Base-by-base conservation (phyloP, 37 sponge, comb jelly and placozoan species). In the Haliclona indistincta region DNA sequence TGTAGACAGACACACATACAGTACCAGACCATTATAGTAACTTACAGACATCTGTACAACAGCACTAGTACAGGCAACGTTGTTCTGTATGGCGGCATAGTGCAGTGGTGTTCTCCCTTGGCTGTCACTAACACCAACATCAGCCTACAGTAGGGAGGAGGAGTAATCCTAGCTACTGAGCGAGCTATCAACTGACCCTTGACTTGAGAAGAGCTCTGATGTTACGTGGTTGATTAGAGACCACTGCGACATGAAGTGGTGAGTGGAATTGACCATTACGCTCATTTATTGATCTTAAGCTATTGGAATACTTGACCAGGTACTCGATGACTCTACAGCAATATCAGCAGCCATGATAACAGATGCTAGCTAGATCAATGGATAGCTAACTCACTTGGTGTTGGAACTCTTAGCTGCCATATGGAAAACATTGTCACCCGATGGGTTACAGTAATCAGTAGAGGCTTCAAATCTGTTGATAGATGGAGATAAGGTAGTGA, bases 81-180 rank as follows among this genome's bases (percentile, higher is more conserved):
- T 47, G 36, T 70, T 52, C 1, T 71, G 43, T 17, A 54, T 49
- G 4, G 83, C 85, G 38, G 93, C 85, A 84, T 87, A 92, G 54
- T 92, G 93, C 38, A 92, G 81, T 26, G 88, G 76, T 28, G 85
- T 92, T 37, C 85, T 74, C 39, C 93, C 93, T 33, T 92, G 64
- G 8, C 71, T 73, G 64, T 92, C 93, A 53, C 84, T 83, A 20
- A 56, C 58, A 41, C 89, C 71, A 22, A 89, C 38, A 25, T 89
- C 84, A 64, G 81, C 89, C 79, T 77, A 45, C 51, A 17, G 15
- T 47, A 47, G 10, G 51, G 15, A 47, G 10, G 51, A 10, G 10
- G 15, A 47, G 51, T 47, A 47, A 47, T 10, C 15, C 51, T 47
- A 47, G 51, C 15, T 47, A 47, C 51, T 17, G 13, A 47, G 15